Base-by-base conservation (phyloP, 2,113 vertebrate species). In the Progne subis region DNA sequence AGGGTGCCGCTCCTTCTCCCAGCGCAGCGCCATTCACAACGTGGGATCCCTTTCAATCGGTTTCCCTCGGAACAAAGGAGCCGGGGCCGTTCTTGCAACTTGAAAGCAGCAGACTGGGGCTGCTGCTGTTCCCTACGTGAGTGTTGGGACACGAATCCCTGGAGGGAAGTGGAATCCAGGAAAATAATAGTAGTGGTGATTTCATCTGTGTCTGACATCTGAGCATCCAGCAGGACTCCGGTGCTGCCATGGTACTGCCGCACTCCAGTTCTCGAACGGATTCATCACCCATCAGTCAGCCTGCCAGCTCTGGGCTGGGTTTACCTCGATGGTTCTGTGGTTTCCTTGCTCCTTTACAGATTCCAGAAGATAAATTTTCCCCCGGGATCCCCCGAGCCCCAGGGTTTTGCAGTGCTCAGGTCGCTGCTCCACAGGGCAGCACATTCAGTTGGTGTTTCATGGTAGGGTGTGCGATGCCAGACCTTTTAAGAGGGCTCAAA, bases 121-220 rank as follows among this genome's bases (percentile, higher is more conserved):
- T 71, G 88, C 82, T 14, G 88, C 94, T 20, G 47, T 39, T 96
- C 69, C 93, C 82, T 93, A 39, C 43, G 5, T 37, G 71, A 95
- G 64, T 12, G 34, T 4, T 23, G 71, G 56, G 92, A 88, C 69
- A 82, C 52, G 49, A 94, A 67, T 88, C 90, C 68, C 82, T 5
- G 11, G 82, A 29, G 93, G 20, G 46, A 94, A 90, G 57, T 2
- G 74, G 81, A 94, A 92, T 86, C 90, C 90, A 81, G 93, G 93
- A 90, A 93, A 92, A 55, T 71, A 87, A 85, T 61, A 37, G 82
- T 86, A 80, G 64, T 32, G 82, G 50, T 80, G 94, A 93, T 90
- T 92, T 92, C 92, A 86, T 86, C 47, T 31, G 75, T 50, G 55
- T 82, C 61, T 67, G 93, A 47, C 84, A 91, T 77, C 37, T 2